A percentile compares a stretch with the other conserved stretches of the same genome.
These are phyloP conservation scores for Scaptomyza flava DNA, from an alignment of 2,888 invertebrate species.

Conservation along the genomic window DNA sequence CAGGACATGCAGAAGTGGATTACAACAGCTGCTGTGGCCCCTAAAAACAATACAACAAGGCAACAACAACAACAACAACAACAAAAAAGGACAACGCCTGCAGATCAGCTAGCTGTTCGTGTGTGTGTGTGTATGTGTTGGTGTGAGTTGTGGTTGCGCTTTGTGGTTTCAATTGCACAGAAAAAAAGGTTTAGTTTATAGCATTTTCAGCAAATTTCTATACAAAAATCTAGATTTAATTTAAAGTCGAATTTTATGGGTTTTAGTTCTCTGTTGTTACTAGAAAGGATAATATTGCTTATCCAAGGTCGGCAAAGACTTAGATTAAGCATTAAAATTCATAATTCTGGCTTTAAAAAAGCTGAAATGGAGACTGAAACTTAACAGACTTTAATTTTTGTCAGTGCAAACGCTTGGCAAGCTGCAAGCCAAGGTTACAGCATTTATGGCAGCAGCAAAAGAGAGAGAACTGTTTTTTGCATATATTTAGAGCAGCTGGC, in stretches of 20 bases:
- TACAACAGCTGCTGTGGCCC: conserved; percentile 67
- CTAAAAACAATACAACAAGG: conserved; percentile 46
- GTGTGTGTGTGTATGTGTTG: conserved; percentile 12
- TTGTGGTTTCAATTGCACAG: conserved; percentile 39
- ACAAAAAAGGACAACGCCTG: conserved; percentile 33
- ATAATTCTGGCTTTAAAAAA: too few relatives aligned
- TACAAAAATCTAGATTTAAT: neutral
- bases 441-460: conserved; percentile 7
- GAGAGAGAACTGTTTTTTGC: conserved; percentile 25
- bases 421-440: conserved; percentile 48
- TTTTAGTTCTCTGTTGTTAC: too few relatives aligned
- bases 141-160: conserved; percentile 48
- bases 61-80: conserved; percentile 4
- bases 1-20: conserved; percentile 36
- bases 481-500: conserved; percentile 51
- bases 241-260: neutral
- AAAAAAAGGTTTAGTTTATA: conserved; percentile 1
- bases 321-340: too few relatives aligned
- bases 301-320: too few relatives aligned
- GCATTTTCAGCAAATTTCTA: neutral
- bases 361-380: too few relatives aligned
- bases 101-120: conserved; percentile 32
- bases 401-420: neutral
- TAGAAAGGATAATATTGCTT: too few relatives aligned
- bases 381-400: neutral